Conservation (phyloP, 2,797 vertebrate species). For the Podarcis siculus region DNA sequence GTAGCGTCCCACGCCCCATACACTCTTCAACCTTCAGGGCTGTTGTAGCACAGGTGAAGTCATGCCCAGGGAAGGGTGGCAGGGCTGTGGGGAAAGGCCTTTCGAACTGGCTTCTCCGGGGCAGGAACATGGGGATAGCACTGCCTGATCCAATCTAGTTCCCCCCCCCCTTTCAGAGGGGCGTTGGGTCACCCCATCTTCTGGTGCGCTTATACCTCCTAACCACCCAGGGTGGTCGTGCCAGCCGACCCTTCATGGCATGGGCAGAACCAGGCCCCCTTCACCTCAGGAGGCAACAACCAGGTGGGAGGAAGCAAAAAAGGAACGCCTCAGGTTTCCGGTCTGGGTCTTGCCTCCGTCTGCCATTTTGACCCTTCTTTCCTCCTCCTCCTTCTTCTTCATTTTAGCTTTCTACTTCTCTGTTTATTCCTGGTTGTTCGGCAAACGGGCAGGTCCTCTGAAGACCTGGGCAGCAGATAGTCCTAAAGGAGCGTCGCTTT, state of each 20-base stretch:
- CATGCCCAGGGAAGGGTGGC: not conserved
- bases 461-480: constrained; percentile 29
- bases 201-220: not conserved
- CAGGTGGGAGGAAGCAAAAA: not conserved
- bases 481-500: constrained; percentile 3
- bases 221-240: not conserved
- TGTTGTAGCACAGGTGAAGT: not conserved
- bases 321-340: not conserved
- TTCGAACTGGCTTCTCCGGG: not conserved
- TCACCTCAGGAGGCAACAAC: not conserved
- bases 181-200: not conserved
- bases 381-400: not conserved
- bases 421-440: constrained; percentile 35
- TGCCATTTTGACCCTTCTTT: not conserved
- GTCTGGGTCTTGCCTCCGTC: not conserved
- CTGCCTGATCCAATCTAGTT: not conserved
- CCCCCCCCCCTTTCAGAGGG: not conserved
- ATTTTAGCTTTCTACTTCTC: constrained; percentile 28
- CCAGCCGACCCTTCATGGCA: not conserved
- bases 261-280: not conserved
- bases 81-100: not conserved
- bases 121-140: not conserved
- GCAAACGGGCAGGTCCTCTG: constrained; percentile 39
- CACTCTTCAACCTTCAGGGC: not conserved
- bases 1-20: not conserved